phyloP scores from a whole-genome alignment of 2,113 vertebrate species.

The Ancistrus triradiatus region DNA sequence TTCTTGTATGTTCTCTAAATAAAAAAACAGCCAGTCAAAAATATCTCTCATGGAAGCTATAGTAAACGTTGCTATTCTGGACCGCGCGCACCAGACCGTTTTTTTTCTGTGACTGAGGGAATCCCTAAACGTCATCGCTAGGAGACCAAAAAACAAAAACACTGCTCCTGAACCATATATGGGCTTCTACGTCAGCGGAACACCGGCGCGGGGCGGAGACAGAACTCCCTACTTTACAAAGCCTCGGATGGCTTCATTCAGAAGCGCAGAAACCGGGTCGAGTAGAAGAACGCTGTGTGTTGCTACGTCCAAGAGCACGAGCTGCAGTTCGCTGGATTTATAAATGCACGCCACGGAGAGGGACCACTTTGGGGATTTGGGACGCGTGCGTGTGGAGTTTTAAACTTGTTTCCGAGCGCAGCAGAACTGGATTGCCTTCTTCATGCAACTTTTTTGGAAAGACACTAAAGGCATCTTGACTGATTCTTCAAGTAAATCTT shows the following conservation, averaged over 20 bases:
- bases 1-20: not conserved
- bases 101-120: constrained; percentile 82
- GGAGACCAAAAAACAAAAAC: constrained; percentile 98
- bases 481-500: constrained; percentile 53
- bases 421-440: constrained; percentile 68
- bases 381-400: constrained; percentile 37
- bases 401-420: constrained; percentile 44
- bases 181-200: constrained; percentile 98
- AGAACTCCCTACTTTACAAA: constrained; percentile 60
- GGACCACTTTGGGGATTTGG: constrained; percentile 45
- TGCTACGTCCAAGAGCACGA: constrained; percentile 5
- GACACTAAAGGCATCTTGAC: constrained; percentile 63
- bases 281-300: constrained; percentile 47
- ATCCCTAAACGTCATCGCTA: constrained; percentile 97
- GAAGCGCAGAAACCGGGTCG: constrained; percentile 65
- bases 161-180: constrained; percentile 80
- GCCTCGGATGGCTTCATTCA: constrained; percentile 81
- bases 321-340: constrained; percentile 59
- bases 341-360: constrained; percentile 40
- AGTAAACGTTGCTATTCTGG: constrained; percentile 80
- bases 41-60: constrained; percentile 60
- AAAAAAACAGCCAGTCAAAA: constrained; percentile 56
- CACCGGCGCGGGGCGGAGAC: constrained; percentile 74
- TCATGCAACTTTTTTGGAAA: constrained; percentile 78
- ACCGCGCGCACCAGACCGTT: constrained; percentile 58